Percentiles rank a stretch among this genome's conserved stretches.
phyloP scores from a whole-genome alignment of 1,140 invertebrate genomes.

The Helicoverpa armigera region DNA sequence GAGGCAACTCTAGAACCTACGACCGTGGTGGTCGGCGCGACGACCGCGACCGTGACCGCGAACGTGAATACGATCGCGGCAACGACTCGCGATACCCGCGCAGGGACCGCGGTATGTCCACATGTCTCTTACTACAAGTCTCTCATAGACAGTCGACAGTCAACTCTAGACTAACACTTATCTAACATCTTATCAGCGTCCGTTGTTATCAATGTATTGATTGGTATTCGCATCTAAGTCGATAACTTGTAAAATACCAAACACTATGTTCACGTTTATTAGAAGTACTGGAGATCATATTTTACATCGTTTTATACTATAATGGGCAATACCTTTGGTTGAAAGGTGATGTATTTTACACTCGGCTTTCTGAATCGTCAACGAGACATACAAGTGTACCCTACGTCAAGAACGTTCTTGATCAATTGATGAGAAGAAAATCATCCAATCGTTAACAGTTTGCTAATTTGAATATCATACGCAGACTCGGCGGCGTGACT shows the following conservation, averaged over 20 bases:
- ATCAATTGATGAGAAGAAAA: background rate
- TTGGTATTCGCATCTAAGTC: slow-evolving; percentile 20
- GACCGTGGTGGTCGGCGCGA: slow-evolving; percentile 87
- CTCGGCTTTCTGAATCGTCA: background rate
- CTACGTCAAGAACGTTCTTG: background rate
- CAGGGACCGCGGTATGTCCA: slow-evolving; percentile 78
- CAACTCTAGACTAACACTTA: slow-evolving; percentile 17
- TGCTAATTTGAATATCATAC: background rate
- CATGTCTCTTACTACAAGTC: background rate
- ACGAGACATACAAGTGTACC: background rate
- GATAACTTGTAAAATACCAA: slow-evolving; percentile 6
- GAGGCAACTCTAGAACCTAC: slow-evolving; percentile 84
- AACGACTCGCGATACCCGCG: slow-evolving; percentile 83
- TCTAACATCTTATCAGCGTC: slow-evolving; percentile 25
- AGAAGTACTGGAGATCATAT: slow-evolving; percentile 26
- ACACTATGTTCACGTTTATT: slow-evolving; percentile 16
- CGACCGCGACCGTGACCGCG: slow-evolving; percentile 86
- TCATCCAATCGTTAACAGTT: background rate
- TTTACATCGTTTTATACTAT: background rate
- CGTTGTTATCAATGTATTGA: slow-evolving; percentile 24
- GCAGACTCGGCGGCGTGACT: background rate
- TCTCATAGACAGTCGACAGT: background rate
- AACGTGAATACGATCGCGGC: slow-evolving; percentile 85
- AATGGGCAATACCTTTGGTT: background rate
- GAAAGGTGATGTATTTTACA: background rate